These are phyloP conservation scores for Pristionchus fissidentatus DNA, from an alignment of 2,888 invertebrate species.

Conservation along the genomic window DNA sequence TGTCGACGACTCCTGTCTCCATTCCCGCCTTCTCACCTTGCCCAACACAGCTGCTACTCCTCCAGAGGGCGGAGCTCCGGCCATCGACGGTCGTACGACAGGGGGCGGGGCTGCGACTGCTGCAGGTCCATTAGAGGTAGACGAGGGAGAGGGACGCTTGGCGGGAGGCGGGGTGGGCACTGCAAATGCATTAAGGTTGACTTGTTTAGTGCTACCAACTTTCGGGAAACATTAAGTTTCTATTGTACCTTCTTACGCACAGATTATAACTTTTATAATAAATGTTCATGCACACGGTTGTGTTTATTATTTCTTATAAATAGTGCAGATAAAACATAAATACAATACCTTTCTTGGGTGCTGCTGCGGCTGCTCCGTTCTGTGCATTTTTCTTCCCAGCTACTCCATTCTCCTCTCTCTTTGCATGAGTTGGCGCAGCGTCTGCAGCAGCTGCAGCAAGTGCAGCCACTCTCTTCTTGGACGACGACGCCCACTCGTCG, in stretches of 20 bases:
- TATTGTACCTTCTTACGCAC: no score
- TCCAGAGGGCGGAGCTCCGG: constrained; percentile 45
- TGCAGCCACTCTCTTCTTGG: constrained; percentile 34
- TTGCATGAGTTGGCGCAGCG: background rate
- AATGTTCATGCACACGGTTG: no score
- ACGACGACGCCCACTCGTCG: constrained; percentile 47
- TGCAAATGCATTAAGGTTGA: no score
- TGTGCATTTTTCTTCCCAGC: background rate
- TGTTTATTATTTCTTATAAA: no score
- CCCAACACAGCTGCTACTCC: constrained; percentile 33
- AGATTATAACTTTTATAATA: no score
- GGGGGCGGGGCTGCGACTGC: constrained; percentile 19
- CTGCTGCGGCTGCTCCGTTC: background rate
- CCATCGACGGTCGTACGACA: constrained; percentile 46
- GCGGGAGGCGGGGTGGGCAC: constrained; percentile 10
- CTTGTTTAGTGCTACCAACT: no score
- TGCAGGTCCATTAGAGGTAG: background rate
- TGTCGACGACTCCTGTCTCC: background rate
- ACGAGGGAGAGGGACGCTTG: background rate
- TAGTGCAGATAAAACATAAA: background rate
- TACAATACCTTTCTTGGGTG: background rate
- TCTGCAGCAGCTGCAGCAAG: constrained; percentile 24
- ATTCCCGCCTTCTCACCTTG: background rate
- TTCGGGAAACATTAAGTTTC: no score
- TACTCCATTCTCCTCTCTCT: background rate